Base-by-base conservation (phyloP, 2,888 invertebrate genomes). In the Oligia latruncula region DNA sequence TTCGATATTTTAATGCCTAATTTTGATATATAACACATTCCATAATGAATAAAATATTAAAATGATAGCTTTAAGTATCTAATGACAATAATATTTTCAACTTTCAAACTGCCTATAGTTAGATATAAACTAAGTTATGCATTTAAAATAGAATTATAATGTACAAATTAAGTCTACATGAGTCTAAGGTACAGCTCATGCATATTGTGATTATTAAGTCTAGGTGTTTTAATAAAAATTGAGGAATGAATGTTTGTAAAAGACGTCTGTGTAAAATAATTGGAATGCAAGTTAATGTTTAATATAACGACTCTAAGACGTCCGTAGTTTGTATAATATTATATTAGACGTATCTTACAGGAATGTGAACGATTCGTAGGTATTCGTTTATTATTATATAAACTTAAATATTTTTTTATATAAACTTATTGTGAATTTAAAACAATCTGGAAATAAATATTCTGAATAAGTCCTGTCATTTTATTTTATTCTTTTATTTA, bases 151-250 rank as follows among this genome's bases (percentile, higher is more conserved):
- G 92, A 92, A 89, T 91, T 93, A 88, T 93, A 92, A 93, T 96
- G 96, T 96, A 96, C 96, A 96, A 96, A 96, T 93, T 95, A 95
- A 95, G 95, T 94, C 93, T 89, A 92, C 94, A 93, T 95, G 94
- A 93, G 94, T 92, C n/a, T 86, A 90, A 90, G 87, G 86, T 90
- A 85, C 64, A 92, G 93, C 94, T 94, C 93, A 93, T 95, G 94
- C 91, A 88, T 91, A 94, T 93, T 96, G 96, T 96, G 96, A 96
- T 96, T 90, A 85, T 88, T 87, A 87, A 83, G 85, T 88, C 77
- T 90, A 92, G 88, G 85, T 90, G 86, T 90, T 87, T 77, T 84
- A 87, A 84, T 87, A 80, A 89, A 87, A 86, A 82, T 82, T 82
- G 74, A 87, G 81, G 86, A 83, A 88, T 90, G 89, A 89, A 86